Base-by-base conservation (phyloP, 2,113 vertebrate species). In the Manacus vitellinus region DNA sequence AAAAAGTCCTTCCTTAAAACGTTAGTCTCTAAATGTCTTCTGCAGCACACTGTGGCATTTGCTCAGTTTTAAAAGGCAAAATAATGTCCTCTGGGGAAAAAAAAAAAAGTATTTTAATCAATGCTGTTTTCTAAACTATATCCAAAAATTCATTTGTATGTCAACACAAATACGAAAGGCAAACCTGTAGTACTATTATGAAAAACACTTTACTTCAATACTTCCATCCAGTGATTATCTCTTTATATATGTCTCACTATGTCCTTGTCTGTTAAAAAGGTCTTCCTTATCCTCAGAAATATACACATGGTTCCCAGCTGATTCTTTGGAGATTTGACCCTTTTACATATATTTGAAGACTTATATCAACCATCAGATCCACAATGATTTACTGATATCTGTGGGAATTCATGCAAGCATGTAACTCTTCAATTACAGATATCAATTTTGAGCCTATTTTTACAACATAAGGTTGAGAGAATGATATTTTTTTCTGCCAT, bases 1-100 rank as follows among this genome's bases (percentile, higher is more conserved):
- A 1, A 63, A 59, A 44, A 21, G 1, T 4, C 10, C 20, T 62
- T 92, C 56, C 70, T 68, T 65, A 82, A 91, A 85, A 85, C 30
- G 37, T 37, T 41, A 79, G 25, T 43, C n/a, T 79, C 67, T 77
- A 88, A 93, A 93, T 85, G 39, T 88, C 49, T 89, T 95, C 85
- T 88, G 51, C 93, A 95, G 78, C 35, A 70, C 14, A 19, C 27
- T 1, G 1, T 78, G 58, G 31, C 28, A 88, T 55, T 33, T 62
- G 31, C 52, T 90, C 35, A 27, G 11, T 89, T 85, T 78, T 41
- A 76, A 89, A 84, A 75, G 35, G 33, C 37, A 93, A 82, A 87
- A 82, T 54, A 65, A 91, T 12, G 7, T 91, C 25, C 20, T 70
- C 9, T 28, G 65, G 21, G 18, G 24, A 14, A 6, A 47, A 47